Conservation (phyloP, 1,140 invertebrate genomes). For the Epicauta chinensis region DNA sequence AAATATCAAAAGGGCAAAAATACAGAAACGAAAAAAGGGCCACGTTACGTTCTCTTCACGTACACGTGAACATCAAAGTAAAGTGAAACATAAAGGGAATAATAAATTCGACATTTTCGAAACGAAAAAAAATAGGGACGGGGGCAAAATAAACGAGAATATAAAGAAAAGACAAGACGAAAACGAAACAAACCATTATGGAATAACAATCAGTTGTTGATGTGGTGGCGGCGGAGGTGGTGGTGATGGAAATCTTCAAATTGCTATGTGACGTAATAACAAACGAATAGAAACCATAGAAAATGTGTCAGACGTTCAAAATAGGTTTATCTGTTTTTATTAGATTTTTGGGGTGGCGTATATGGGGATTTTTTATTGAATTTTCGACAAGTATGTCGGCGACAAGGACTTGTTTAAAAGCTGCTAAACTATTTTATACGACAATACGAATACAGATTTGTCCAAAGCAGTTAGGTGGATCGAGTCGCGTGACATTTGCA, state of each 20-base stretch:
- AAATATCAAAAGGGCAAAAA: too few species aligned
- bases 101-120: slow-evolving; percentile 25
- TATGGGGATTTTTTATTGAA: too few species aligned
- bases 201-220: slow-evolving; percentile 29
- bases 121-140: too few species aligned
- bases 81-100: slow-evolving; percentile 31
- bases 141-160: not conserved
- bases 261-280: slow-evolving; percentile 23
- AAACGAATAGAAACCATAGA: slow-evolving; percentile 26
- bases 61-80: slow-evolving; percentile 26
- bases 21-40: too few species aligned
- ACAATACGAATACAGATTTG: too few species aligned
- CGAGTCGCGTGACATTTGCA: too few species aligned
- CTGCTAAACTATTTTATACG: too few species aligned
- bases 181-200: slow-evolving; percentile 22
- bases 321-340: slow-evolving; percentile 31
- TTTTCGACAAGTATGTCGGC: too few species aligned
- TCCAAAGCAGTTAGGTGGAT: too few species aligned
- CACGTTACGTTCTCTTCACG: too few species aligned
- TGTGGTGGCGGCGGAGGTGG: too few species aligned
- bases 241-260: slow-evolving; percentile 19
- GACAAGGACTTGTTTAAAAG: too few species aligned
- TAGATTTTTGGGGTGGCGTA: slow-evolving; percentile 14
- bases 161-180: slow-evolving; percentile 22
- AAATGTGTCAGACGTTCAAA: slow-evolving; percentile 27